A percentile compares a stretch with the other conserved stretches of the same genome.
phyloP scores from a whole-genome alignment of 2,113 vertebrate genomes.

The Thamnaconus septentrionalis region DNA sequence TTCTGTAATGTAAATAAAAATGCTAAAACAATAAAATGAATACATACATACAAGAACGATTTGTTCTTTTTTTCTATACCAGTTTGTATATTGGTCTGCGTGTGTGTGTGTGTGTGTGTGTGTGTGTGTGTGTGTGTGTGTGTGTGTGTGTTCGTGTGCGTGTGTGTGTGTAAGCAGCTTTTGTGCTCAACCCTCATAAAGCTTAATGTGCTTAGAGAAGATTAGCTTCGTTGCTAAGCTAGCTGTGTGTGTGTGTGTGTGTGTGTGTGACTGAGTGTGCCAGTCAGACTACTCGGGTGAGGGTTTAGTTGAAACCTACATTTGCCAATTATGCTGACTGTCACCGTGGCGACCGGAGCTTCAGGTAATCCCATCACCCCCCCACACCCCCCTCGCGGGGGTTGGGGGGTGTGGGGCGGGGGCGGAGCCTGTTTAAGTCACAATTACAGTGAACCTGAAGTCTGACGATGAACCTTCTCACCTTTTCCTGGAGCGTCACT shows the following conservation, averaged over 20 bases:
- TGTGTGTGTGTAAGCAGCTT: slow-evolving; percentile 66
- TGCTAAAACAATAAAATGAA: neutral
- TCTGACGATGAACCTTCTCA: slow-evolving; percentile 20
- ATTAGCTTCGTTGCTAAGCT: slow-evolving; percentile 70
- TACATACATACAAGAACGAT: neutral
- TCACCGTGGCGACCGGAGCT: slow-evolving; percentile 44
- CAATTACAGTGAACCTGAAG: slow-evolving; percentile 25
- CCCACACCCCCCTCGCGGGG: too few relatives aligned
- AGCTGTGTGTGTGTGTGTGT: slow-evolving; percentile 33
- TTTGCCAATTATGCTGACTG: slow-evolving; percentile 66
- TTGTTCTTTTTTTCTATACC: neutral
- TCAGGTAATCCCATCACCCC: slow-evolving; percentile 53
- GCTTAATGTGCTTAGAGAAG: slow-evolving; percentile 76
- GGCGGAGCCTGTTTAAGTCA: slow-evolving; percentile 37
- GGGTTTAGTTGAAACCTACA: slow-evolving; percentile 67
- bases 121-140: slow-evolving; percentile 21
- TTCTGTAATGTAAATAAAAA: neutral
- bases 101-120: neutral
- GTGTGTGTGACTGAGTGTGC: slow-evolving; percentile 11
- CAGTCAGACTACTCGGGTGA: slow-evolving; percentile 34
- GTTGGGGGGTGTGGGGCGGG: neutral
- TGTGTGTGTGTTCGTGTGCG: slow-evolving; percentile 13
- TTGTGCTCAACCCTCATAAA: slow-evolving; percentile 69
- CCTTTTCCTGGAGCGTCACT: slow-evolving; percentile 8
- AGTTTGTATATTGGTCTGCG: neutral